These are phyloP conservation scores for Phallusia fumigata DNA, from an alignment of 23 tunicate species.

Conservation along the genomic window DNA sequence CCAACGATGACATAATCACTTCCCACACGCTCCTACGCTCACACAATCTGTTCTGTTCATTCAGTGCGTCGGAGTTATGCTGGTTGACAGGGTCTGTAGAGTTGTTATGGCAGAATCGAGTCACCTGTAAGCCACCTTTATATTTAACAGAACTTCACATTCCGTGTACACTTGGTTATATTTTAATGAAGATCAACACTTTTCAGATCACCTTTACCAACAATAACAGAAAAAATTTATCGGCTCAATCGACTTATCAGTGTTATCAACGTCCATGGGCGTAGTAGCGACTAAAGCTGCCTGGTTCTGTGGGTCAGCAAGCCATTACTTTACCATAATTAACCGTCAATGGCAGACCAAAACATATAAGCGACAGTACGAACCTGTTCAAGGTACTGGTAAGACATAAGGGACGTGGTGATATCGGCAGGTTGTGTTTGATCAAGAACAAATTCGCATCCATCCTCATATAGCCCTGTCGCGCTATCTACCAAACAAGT, in stretches of 20 bases:
- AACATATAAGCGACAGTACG: not conserved
- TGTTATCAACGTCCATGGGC: too few species aligned
- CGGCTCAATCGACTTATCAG: too few species aligned
- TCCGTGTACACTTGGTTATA: not conserved
- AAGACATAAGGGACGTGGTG: conserved; percentile 53
- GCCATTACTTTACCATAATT: too few species aligned
- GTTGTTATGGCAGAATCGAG: conserved; percentile 56
- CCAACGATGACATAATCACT: conserved; percentile 42
- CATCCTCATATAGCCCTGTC: conserved; percentile 49
- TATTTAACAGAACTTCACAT: not conserved
- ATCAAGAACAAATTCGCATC: conserved; percentile 52
- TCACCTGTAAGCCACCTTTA: conserved; percentile 23
- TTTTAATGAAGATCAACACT: too few species aligned
- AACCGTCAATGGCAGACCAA: too few species aligned
- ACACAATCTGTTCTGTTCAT: conserved; percentile 84
- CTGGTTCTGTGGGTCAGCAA: too few species aligned
- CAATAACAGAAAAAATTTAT: too few species aligned
- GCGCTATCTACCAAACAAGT: not conserved
- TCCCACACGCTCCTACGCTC: conserved; percentile 58
- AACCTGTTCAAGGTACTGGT: conserved; percentile 48
- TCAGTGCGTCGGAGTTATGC: conserved; percentile 73
- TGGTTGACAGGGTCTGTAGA: conserved; percentile 30
- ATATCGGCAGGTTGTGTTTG: conserved; percentile 20
- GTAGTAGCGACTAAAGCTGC: too few species aligned
- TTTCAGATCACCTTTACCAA: too few species aligned